phyloP scores from a whole-genome alignment of 2,888 invertebrate genomes.

The Panopea generosa region DNA sequence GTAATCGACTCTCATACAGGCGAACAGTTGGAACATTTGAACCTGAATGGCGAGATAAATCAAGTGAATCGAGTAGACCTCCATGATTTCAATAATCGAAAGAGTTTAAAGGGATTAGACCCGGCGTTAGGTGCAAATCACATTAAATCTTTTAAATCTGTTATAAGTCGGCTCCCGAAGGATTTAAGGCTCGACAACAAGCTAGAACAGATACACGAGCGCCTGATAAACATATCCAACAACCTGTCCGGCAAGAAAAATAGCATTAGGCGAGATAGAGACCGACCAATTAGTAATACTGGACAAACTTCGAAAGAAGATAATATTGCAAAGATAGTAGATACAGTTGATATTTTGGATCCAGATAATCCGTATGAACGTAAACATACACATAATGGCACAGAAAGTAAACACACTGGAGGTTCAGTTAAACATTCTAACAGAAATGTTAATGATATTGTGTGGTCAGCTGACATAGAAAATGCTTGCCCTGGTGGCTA shows the following conservation, averaged over 20 bases:
- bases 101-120: conserved; percentile 48
- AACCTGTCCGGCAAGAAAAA: conserved; percentile 40
- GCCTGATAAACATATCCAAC: conserved; percentile 42
- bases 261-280: conserved; percentile 27
- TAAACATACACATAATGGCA: neutral
- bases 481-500: conserved; percentile 69
- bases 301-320: neutral
- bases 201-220: conserved; percentile 40
- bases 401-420: neutral
- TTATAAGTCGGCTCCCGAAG: conserved; percentile 33
- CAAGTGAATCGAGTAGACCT: conserved; percentile 44
- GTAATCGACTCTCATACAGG: conserved; percentile 24
- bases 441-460: conserved; percentile 46
- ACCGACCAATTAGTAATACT: neutral
- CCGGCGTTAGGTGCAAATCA: conserved; percentile 41
- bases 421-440: conserved; percentile 3
- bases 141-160: conserved; percentile 44
- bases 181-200: conserved; percentile 36
- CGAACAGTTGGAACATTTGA: conserved; percentile 21
- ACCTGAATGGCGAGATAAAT: conserved; percentile 40
- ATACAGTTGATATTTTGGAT: neutral
- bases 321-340: neutral
- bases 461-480: conserved; percentile 68
- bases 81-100: conserved; percentile 35
- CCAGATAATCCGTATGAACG: neutral